phyloP scores from a whole-genome alignment of 1,140 invertebrate species.

The Pseudomyrmex gracilis region DNA sequence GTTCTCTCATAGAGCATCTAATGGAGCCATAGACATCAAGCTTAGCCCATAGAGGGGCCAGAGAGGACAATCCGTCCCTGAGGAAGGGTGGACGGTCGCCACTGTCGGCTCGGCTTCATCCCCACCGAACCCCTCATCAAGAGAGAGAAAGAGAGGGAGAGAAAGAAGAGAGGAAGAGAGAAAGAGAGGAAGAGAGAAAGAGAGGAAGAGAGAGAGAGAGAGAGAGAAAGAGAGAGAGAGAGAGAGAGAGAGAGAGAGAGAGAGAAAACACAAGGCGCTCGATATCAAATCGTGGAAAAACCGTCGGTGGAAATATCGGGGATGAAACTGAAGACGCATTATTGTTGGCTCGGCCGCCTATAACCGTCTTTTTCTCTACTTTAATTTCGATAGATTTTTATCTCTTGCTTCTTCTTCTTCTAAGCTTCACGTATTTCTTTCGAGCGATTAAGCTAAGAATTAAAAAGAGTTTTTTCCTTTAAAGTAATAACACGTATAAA shows the following conservation, averaged over 20 bases:
- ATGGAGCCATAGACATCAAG: constrained; percentile 57
- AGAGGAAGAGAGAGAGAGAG: constrained; percentile 23
- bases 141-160: constrained; percentile 16
- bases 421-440: not conserved
- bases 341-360: constrained; percentile 29
- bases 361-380: constrained; percentile 15
- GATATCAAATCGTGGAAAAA: constrained; percentile 74
- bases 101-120: constrained; percentile 64
- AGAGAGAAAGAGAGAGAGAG: constrained; percentile 43
- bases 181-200: constrained; percentile 14
- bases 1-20: constrained; percentile 37
- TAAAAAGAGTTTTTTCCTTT: too few species aligned
- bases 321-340: constrained; percentile 53
- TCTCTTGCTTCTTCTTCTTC: not conserved
- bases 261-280: constrained; percentile 61
- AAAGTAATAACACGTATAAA: too few species aligned
- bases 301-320: constrained; percentile 64
- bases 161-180: constrained; percentile 43
- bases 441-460: too few species aligned
- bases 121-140: constrained; percentile 51
- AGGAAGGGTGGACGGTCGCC: constrained; percentile 68
- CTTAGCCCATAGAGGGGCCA: constrained; percentile 36
- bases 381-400: constrained; percentile 48
- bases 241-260: constrained; percentile 20
- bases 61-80: constrained; percentile 69